Evolutionary conservation across 2,888 invertebrate species (phyloP).

Genomic region (Himalopsyche japonica): DNA sequence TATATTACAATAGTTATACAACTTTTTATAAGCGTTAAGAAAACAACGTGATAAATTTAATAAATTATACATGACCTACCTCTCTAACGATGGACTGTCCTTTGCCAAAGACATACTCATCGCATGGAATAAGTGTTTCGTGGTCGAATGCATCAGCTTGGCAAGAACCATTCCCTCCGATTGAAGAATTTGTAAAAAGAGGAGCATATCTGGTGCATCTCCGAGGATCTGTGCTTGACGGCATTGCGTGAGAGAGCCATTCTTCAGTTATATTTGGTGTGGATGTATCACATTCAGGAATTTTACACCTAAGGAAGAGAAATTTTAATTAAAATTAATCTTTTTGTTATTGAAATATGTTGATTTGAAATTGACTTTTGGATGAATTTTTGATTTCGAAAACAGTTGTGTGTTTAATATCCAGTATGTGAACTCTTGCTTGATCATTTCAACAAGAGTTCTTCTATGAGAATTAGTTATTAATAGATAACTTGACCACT

Average conservation of each 20-base stretch:
- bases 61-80: conserved; percentile 44
- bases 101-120: conserved; percentile 50
- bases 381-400: too few relatives aligned
- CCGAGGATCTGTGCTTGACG: conserved; percentile 44
- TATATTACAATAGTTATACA: too few relatives aligned
- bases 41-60: background rate
- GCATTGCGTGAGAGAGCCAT: conserved; percentile 53
- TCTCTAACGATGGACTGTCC: conserved; percentile 51
- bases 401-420: too few relatives aligned
- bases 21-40: too few relatives aligned
- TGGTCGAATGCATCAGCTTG: conserved; percentile 46
- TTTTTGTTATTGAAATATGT: too few relatives aligned
- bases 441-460: too few relatives aligned
- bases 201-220: conserved; percentile 48
- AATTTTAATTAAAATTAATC: too few relatives aligned
- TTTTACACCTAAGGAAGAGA: conserved; percentile 49
- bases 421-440: too few relatives aligned
- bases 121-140: conserved; percentile 47
- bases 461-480: too few relatives aligned
- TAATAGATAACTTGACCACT: too few relatives aligned
- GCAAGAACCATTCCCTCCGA: conserved; percentile 43
- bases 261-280: conserved; percentile 38
- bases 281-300: conserved; percentile 53
- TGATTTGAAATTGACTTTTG: too few relatives aligned
- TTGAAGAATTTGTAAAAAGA: conserved; percentile 27